A percentile compares a stretch with the other conserved stretches of the same genome.
These are phyloP conservation scores for Coreoperca whiteheadi DNA, from an alignment of 2,113 vertebrate genomes.

Conservation along the genomic window DNA sequence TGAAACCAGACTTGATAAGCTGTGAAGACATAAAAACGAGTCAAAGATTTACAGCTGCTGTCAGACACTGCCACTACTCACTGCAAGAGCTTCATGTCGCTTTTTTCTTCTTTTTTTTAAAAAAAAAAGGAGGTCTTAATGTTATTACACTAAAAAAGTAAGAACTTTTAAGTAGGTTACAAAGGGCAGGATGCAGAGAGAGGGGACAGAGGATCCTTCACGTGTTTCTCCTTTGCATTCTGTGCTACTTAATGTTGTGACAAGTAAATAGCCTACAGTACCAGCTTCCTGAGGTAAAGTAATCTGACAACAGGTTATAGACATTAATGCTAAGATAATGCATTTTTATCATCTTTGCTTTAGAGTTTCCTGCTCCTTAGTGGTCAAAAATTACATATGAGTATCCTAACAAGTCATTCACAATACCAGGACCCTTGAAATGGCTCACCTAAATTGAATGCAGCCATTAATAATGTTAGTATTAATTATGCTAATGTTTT, in stretches of 20 bases:
- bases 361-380: too few relatives aligned
- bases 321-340: not conserved
- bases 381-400: not conserved
- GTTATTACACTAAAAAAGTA: not conserved
- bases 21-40: conserved; percentile 52
- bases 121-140: not conserved
- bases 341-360: not conserved
- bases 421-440: not conserved
- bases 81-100: not conserved
- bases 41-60: conserved; percentile 19
- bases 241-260: not conserved
- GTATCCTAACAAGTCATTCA: not conserved
- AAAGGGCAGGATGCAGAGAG: not conserved
- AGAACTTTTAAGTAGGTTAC: not conserved
- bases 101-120: not conserved
- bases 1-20: conserved; percentile 60
- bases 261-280: not conserved
- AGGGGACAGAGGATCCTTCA: not conserved
- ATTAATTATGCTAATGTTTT: conserved; percentile 1
- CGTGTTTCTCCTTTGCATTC: not conserved
- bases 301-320: not conserved
- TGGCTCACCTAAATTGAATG: not conserved
- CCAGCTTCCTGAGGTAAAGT: not conserved
- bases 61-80: conserved; percentile 17
- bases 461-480: not conserved